Evolutionary conservation across 2,888 invertebrate species (phyloP).

Genomic region (Alloscopus bannaensis): DNA sequence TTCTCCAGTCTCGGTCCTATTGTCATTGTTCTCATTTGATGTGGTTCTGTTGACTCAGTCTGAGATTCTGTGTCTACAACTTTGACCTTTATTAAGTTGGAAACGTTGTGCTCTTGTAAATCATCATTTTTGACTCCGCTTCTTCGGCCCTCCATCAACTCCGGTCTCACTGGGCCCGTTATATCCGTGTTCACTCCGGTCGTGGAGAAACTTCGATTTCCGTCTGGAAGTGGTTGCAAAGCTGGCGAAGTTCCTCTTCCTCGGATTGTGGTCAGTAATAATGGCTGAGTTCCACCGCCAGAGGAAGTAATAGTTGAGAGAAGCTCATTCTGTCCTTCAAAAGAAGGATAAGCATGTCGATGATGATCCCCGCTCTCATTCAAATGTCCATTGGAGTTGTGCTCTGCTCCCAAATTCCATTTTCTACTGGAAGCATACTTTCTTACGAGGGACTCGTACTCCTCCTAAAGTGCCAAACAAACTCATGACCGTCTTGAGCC

Average conservation of each 20-base stretch:
- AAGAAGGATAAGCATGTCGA: slow-evolving; percentile 6
- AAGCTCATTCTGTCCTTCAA: too few relatives aligned
- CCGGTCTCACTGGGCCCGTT: slow-evolving; percentile 61
- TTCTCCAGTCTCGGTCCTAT: background rate
- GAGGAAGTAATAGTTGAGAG: too few relatives aligned
- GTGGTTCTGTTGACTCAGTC: slow-evolving; percentile 1
- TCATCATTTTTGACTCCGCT: slow-evolving; percentile 21
- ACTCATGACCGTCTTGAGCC: too few relatives aligned
- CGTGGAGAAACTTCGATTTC: slow-evolving; percentile 50
- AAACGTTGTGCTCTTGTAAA: slow-evolving; percentile 21
- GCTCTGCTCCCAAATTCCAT: slow-evolving; percentile 28
- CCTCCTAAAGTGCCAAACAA: too few relatives aligned
- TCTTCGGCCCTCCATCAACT: slow-evolving; percentile 15
- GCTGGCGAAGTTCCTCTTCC: too few relatives aligned
- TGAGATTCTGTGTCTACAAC: slow-evolving; percentile 42
- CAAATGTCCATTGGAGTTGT: slow-evolving; percentile 19
- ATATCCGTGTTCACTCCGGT: slow-evolving; percentile 68
- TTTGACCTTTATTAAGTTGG: slow-evolving; percentile 40
- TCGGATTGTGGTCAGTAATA: too few relatives aligned
- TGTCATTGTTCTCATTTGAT: background rate
- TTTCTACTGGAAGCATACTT: slow-evolving; percentile 63
- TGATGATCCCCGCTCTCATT: slow-evolving; percentile 34
- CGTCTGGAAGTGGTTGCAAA: too few relatives aligned
- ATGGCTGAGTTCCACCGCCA: too few relatives aligned
- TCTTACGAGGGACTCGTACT: slow-evolving; percentile 68